A percentile compares a stretch with the other conserved stretches of the same genome.
Evolutionary conservation across 2,888 invertebrate species (phyloP).

Genomic region (Nebria salina): DNA sequence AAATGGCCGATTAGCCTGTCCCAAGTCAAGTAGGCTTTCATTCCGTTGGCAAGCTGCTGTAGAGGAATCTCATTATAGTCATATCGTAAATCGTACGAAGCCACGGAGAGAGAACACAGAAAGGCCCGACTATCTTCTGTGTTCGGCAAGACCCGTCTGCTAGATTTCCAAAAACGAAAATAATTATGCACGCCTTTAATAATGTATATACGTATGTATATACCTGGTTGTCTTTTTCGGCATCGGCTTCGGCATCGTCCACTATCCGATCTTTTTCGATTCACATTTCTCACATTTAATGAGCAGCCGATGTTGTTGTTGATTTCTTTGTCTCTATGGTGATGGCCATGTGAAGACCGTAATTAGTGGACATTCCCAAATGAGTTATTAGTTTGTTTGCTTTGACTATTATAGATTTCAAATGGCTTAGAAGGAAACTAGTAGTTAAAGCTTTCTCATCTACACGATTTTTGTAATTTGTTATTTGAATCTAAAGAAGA

Average conservation of each 20-base stretch:
- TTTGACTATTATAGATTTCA: slow-evolving; percentile 4
- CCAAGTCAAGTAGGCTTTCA: not conserved
- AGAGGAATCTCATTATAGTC: slow-evolving; percentile 42
- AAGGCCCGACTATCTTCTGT: slow-evolving; percentile 24
- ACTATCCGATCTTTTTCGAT: not conserved
- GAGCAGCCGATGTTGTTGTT: slow-evolving; percentile 18
- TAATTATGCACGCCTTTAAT: slow-evolving; percentile 42
- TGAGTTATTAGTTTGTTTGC: slow-evolving; percentile 40
- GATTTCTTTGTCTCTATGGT: not conserved
- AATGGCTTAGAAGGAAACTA: not conserved
- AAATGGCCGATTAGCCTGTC: slow-evolving; percentile 52
- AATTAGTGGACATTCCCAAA: slow-evolving; percentile 38
- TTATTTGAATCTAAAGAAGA: not conserved
- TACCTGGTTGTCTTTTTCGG: not conserved
- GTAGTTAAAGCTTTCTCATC: not conserved
- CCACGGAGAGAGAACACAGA: not conserved
- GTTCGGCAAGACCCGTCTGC: not conserved
- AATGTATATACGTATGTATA: not conserved
- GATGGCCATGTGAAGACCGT: slow-evolving; percentile 6
- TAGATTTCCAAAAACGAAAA: slow-evolving; percentile 25
- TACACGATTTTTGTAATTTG: not conserved
- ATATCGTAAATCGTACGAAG: slow-evolving; percentile 42
- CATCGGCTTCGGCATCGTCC: not conserved
- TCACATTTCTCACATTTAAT: slow-evolving; percentile 23
- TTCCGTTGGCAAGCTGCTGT: slow-evolving; percentile 16